Percentiles rank a stretch among this genome's conserved stretches.
Conservation (phyloP, 2,797 vertebrate genomes). For the Coluber constrictor region DNA sequence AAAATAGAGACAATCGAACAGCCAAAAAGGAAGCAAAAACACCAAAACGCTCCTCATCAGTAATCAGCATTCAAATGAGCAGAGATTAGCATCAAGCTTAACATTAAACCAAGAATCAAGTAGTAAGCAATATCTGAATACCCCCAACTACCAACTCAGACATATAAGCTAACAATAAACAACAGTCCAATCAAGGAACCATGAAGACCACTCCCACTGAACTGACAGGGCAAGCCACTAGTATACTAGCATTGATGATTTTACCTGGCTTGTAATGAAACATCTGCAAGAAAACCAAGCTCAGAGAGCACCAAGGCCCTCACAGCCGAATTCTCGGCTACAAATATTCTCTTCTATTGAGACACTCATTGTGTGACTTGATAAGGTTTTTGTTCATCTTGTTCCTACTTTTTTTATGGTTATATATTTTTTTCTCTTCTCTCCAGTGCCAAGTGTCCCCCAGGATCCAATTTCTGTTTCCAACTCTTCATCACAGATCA, state of each 20-base stretch:
- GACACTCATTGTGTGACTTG: background rate
- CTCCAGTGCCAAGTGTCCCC: slow-evolving; percentile 87
- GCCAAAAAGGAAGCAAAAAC: background rate
- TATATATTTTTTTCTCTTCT: background rate
- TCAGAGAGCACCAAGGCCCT: background rate
- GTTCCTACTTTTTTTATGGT: background rate
- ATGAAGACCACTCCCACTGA: background rate
- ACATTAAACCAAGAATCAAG: background rate
- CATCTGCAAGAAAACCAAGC: background rate
- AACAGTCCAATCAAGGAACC: background rate
- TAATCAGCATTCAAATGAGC: background rate
- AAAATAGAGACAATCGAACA: background rate
- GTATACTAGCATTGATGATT: background rate
- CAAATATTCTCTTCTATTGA: background rate
- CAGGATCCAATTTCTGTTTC: slow-evolving; percentile 91
- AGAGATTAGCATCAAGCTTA: background rate
- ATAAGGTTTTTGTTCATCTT: background rate
- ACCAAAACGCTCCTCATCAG: background rate
- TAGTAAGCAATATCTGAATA: background rate
- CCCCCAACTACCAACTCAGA: background rate
- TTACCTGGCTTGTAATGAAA: background rate
- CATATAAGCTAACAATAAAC: background rate
- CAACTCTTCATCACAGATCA: slow-evolving; percentile 93
- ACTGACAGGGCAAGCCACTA: background rate
- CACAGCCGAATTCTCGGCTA: background rate